phyloP scores from a whole-genome alignment of 2,888 invertebrate species.

The Acronicta psi region DNA sequence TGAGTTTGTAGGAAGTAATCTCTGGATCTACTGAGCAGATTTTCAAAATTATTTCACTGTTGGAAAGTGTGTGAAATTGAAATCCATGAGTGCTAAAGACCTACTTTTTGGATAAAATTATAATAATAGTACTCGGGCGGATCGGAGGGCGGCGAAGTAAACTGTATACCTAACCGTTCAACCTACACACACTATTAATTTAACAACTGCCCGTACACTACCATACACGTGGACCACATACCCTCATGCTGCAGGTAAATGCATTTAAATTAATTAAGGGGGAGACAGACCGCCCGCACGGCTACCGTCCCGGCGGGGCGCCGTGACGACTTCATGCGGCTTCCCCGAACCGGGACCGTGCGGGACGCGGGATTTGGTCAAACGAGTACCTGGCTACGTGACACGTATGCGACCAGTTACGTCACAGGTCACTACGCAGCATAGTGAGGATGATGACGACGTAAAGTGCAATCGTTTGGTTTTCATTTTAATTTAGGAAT shows the following conservation, averaged over 20 bases:
- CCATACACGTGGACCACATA: conserved; percentile 46
- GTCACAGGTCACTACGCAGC: conserved; percentile 43
- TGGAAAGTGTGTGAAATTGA: too few species aligned
- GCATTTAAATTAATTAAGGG: conserved; percentile 87
- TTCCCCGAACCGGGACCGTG: conserved; percentile 75
- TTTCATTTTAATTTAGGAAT: too few species aligned
- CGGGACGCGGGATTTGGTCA: conserved; percentile 57
- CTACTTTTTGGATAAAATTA: too few species aligned
- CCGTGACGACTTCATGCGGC: conserved; percentile 87
- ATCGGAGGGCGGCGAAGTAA: too few species aligned
- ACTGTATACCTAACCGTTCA: too few species aligned
- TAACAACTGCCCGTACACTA: conserved; percentile 10
- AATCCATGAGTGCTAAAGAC: too few species aligned
- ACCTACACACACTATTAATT: background rate
- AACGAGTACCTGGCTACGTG: conserved; percentile 63
- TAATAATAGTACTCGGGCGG: too few species aligned
- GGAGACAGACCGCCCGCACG: conserved; percentile 83
- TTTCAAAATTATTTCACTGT: too few species aligned
- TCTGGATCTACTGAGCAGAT: too few species aligned
- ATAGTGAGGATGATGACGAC: conserved; percentile 14
- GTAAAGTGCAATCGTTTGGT: too few species aligned
- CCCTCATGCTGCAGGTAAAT: conserved; percentile 74
- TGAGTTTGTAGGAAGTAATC: too few species aligned
- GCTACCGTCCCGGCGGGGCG: conserved; percentile 83
- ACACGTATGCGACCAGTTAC: conserved; percentile 50